Evolutionary conservation across 2,797 vertebrate species (phyloP), one percentile per base, ranked within the genome.

Genomic region (Pseudopleuronectes americanus): DNA sequence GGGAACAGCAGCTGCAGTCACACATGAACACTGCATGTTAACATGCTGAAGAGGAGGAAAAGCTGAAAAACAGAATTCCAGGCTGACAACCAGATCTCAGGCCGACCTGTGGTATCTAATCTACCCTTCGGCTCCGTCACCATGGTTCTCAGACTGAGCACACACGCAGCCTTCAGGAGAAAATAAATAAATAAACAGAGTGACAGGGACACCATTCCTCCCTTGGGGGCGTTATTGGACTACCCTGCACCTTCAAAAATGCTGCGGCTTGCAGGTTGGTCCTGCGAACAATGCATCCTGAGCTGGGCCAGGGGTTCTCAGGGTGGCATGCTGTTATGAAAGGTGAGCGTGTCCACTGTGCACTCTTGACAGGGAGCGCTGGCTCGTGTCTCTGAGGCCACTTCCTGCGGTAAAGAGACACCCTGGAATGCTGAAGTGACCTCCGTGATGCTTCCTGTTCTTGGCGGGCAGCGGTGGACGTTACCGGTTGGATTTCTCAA

Each of bases 351-450:
- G 65, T 74, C 81, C 83, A 79, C 68, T 51, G 64, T 57, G 81
- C 76, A 53, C 64, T 77, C 64, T 23, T 12, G 65, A 84, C 84
- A 84, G 90, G 87, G 93, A 92, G 68, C 48, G 86, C 88, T 87
- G 87, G 84, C 89, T 93, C 91, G 87, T 84, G 83, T 89, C 80
- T 89, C 84, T 36, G 61, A 71, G 71, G 77, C 79, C 0, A 52
- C 49, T 92, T 92, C 89, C 90, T 89, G 88, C 53, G 3, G 89
- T 90, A 90, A 90, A 89, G 33, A 71, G 89, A 90, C 77, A 91
- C 89, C 83, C 76, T 77, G 83, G 84, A 83, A 83, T 57, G 77
- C 79, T 57, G 66, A 24, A 49, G 74, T 72, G 85, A 87, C 89
- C 86, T 85, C 71, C 52, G 26, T 23, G 64, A 49, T 68, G 68